Evolutionary conservation across 2,888 invertebrate genomes (phyloP).

Genomic region (Brassicogethes aeneus): DNA sequence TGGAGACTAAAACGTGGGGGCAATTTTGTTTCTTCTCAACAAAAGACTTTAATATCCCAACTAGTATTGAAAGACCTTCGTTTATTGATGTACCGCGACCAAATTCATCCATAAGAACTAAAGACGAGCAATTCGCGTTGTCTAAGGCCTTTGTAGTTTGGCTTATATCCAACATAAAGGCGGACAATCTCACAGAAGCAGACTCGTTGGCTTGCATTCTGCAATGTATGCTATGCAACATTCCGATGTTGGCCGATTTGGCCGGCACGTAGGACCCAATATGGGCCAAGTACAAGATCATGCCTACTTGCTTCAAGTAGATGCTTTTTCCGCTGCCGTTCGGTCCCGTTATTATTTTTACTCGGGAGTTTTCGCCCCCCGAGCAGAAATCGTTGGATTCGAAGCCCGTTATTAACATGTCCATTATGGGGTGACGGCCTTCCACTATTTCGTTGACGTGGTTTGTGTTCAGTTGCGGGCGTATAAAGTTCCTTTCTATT

Average conservation of each 20-base stretch:
- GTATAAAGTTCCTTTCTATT: conserved; percentile 31
- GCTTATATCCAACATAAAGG: conserved; percentile 75
- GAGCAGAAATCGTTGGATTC: conserved; percentile 67
- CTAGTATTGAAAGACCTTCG: conserved; percentile 68
- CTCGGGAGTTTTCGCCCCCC: conserved; percentile 44
- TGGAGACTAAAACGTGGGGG: conserved; percentile 69
- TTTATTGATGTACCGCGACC: conserved; percentile 72
- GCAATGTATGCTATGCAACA: conserved; percentile 65
- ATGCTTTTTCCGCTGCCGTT: conserved; percentile 91
- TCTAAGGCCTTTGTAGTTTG: conserved; percentile 70
- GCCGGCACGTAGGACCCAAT: conserved; percentile 88
- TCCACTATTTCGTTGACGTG: conserved; percentile 33
- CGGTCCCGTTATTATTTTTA: conserved; percentile 81
- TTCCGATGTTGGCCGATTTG: conserved; percentile 57
- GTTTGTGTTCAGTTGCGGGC: conserved; percentile 34
- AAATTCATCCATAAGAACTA: conserved; percentile 84
- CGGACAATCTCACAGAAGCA: conserved; percentile 68
- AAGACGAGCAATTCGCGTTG: conserved; percentile 53
- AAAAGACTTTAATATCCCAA: conserved; percentile 60
- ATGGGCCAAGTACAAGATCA: conserved; percentile 79
- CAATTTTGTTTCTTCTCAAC: conserved; percentile 46
- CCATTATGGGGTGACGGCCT: conserved; percentile 69
- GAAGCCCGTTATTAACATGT: conserved; percentile 52
- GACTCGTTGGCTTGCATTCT: conserved; percentile 71
- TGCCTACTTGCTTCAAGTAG: conserved; percentile 74